Evolutionary conservation across 2,888 invertebrate species (phyloP), one percentile per base, ranked within the genome.

Genomic region (Zygaena filipendulae): DNA sequence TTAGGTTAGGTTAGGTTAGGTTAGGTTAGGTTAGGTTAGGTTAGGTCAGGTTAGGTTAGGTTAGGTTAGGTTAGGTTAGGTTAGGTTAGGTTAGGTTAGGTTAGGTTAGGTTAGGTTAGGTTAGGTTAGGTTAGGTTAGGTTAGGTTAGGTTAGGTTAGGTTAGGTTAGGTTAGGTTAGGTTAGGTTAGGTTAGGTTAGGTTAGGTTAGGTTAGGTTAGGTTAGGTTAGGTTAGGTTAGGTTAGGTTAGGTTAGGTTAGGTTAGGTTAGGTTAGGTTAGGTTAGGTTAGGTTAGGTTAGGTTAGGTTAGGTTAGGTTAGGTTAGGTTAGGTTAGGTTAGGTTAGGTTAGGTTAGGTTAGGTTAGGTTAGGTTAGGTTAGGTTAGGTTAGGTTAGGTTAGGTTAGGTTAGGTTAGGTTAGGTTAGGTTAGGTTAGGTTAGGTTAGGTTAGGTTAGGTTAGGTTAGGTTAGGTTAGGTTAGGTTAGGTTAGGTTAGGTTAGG

Each of bases 351-450:
- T 33, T 33, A 33, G 33, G 33, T 33, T 33, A 33, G 33, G 33
- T 29, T 33, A 38, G 38, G 38, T 38, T 32, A 38, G 38, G 38
- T 38, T 35, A 38, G 38, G 37, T 37, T 37, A 37, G 37, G 38
- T 37, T 37, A 37, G 33, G 37, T 37, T 34, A 37, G 35, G 25
- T 24, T 24, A 24, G 24, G 24, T 24, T 24, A 24, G 29, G 35
- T 35, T 32, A 35, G 35, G 32, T 35, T 32, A 35, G 35, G 35
- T 35, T 35, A 35, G 28, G 28, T 28, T 28, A 28, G 28, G 28
- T 28, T 28, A 28, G 28, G 28, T 28, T 28, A 28, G 28, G 28
- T 28, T 28, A 28, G 28, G 28, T 28, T 28, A 28, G 28, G 22
- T 28, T 22, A 22, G 28, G 11, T 21, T 21, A 21, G 27, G 21